Conservation (phyloP, 1,140 invertebrate species). For the Danaus melanippus region DNA sequence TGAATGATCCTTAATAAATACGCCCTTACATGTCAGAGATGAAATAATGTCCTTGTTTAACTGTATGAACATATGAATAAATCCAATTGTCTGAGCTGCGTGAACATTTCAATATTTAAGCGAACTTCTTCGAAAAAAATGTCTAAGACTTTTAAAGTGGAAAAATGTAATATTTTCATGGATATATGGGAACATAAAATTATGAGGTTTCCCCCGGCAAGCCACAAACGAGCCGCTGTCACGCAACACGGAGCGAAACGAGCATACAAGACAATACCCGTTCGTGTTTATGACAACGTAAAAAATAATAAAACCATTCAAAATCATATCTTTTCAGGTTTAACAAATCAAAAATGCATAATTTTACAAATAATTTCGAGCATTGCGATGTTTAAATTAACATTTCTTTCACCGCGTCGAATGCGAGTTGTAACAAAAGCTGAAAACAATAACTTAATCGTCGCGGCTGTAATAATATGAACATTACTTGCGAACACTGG, state of each 20-base stretch:
- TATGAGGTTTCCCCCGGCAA: conserved; percentile 53
- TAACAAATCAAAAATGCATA: too few relatives aligned
- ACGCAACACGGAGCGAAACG: conserved; percentile 53
- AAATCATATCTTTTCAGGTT: too few relatives aligned
- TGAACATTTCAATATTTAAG: too few relatives aligned
- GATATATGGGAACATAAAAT: conserved; percentile 36
- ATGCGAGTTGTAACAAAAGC: conserved; percentile 9
- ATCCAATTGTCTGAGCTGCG: too few relatives aligned
- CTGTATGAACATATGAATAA: too few relatives aligned
- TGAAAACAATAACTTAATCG: conserved; percentile 52
- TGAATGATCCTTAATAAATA: too few relatives aligned
- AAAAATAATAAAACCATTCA: conserved; percentile 10
- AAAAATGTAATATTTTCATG: too few relatives aligned
- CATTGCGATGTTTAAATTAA: conserved; percentile 14
- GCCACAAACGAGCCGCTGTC: conserved; percentile 45
- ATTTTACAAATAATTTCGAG: too few relatives aligned
- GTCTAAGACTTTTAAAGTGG: too few relatives aligned
- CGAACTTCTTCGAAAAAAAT: too few relatives aligned
- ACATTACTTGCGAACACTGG: conserved; percentile 34
- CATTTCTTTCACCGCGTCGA: background rate
- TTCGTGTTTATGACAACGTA: conserved; percentile 34
- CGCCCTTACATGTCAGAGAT: too few relatives aligned
- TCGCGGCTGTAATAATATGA: conserved; percentile 41
- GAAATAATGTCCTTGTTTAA: too few relatives aligned
- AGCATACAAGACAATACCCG: conserved; percentile 43